These are phyloP conservation scores for Bombus sylvicola DNA, from an alignment of 1,140 invertebrate genomes.

Conservation along the genomic window DNA sequence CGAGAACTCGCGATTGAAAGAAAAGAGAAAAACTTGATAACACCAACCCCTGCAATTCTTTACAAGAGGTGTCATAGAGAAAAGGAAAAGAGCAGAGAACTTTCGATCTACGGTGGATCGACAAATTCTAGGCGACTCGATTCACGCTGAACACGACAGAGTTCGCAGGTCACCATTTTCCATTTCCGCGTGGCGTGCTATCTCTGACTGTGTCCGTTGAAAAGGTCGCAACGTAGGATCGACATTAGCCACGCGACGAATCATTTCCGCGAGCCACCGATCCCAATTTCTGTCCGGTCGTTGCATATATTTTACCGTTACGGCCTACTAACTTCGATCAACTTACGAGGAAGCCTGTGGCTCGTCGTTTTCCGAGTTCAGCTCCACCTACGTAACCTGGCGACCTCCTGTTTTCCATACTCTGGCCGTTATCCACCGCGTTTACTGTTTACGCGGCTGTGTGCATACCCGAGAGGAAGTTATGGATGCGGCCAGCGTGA, in stretches of 20 bases:
- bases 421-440: background rate
- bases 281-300: slow-evolving; percentile 20
- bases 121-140: background rate
- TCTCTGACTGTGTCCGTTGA: background rate
- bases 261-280: slow-evolving; percentile 9
- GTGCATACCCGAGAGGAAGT: slow-evolving; percentile 65
- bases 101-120: background rate
- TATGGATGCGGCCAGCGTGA: slow-evolving; percentile 76
- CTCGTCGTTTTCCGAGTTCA: slow-evolving; percentile 22
- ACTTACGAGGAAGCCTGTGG: slow-evolving; percentile 25
- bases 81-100: background rate
- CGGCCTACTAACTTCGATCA: slow-evolving; percentile 43
- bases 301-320: slow-evolving; percentile 26
- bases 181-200: slow-evolving; percentile 7
- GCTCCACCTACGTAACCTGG: background rate
- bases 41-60: too few relatives aligned
- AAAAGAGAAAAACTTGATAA: background rate
- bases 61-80: too few relatives aligned
- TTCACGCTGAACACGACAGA: background rate
- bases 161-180: background rate
- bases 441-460: slow-evolving; percentile 53
- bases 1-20: background rate
- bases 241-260: slow-evolving; percentile 35
- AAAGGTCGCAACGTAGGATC: background rate
- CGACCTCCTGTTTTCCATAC: slow-evolving; percentile 49